Evolutionary conservation across 2,113 vertebrate species (phyloP).

Genomic region (Nycticryphes semicollaris): DNA sequence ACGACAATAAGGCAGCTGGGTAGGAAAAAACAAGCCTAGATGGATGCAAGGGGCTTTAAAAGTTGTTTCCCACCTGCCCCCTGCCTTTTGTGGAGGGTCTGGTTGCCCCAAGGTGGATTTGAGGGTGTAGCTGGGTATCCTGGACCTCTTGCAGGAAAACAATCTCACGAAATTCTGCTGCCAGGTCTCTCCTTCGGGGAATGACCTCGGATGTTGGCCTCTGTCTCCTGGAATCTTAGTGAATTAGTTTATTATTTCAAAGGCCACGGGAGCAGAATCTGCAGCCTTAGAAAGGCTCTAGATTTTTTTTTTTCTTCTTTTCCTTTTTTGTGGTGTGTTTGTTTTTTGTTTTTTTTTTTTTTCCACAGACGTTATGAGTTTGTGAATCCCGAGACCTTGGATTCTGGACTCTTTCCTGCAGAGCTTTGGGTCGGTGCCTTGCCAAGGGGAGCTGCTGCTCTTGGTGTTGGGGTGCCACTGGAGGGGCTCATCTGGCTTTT

Average conservation of each 20-base stretch:
- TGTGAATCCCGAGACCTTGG: neutral
- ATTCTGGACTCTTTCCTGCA: neutral
- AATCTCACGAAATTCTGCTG: no score
- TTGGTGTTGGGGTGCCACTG: accelerated
- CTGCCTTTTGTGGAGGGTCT: neutral
- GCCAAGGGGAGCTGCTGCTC: neutral
- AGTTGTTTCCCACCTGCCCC: no score
- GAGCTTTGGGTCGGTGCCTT: neutral
- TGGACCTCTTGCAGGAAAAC: neutral
- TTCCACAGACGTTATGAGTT: neutral
- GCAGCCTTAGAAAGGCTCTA: neutral
- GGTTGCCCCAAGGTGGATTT: no score
- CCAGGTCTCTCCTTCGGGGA: neutral
- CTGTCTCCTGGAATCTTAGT: neutral
- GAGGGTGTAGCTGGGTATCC: accelerated
- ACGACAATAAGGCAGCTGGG: neutral
- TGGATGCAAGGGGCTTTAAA: neutral
- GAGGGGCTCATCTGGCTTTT: neutral
- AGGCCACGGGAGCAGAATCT: neutral
- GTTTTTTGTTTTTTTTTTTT: no score
- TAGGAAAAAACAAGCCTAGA: neutral
- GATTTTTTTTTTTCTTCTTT: neutral
- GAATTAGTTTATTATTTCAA: neutral
- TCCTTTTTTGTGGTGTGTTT: no score
- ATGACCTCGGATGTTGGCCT: neutral